Conservation (phyloP, 2,797 vertebrate genomes). For the Cephalopachus bancanus region DNA sequence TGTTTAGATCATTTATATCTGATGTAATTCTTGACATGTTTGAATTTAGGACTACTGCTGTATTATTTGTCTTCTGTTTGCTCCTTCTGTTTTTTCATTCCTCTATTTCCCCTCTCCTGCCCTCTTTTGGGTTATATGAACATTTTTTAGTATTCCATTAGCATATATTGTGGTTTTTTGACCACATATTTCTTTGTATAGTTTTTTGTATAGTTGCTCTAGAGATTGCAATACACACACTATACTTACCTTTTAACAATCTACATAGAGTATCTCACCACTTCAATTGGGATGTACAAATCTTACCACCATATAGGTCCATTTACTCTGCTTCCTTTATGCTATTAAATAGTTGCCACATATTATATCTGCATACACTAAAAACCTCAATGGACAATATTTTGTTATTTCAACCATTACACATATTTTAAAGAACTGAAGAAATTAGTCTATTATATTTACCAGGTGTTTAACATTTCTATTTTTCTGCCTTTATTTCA, state of each 20-base stretch:
- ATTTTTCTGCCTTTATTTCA: background rate
- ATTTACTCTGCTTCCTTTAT: background rate
- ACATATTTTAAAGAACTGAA: background rate
- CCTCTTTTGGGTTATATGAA: background rate
- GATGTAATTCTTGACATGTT: background rate
- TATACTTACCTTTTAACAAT: background rate
- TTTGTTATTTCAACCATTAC: background rate
- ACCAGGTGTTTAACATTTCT: background rate
- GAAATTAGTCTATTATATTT: background rate
- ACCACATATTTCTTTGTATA: background rate
- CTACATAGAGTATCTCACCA: background rate
- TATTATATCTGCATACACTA: background rate
- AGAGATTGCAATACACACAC: background rate
- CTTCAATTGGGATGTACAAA: background rate
- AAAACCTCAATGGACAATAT: conserved; percentile 1
- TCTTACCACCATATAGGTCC: background rate
- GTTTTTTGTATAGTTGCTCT: background rate
- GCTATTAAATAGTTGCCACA: background rate
- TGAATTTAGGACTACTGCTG: background rate
- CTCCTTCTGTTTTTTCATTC: background rate
- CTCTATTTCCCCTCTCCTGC: background rate
- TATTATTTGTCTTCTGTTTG: background rate
- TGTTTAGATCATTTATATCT: background rate
- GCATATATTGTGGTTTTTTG: background rate
- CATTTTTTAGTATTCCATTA: background rate